These are phyloP conservation scores for Liparis tanakae DNA, from an alignment of 2,797 vertebrate species.

Conservation along the genomic window DNA sequence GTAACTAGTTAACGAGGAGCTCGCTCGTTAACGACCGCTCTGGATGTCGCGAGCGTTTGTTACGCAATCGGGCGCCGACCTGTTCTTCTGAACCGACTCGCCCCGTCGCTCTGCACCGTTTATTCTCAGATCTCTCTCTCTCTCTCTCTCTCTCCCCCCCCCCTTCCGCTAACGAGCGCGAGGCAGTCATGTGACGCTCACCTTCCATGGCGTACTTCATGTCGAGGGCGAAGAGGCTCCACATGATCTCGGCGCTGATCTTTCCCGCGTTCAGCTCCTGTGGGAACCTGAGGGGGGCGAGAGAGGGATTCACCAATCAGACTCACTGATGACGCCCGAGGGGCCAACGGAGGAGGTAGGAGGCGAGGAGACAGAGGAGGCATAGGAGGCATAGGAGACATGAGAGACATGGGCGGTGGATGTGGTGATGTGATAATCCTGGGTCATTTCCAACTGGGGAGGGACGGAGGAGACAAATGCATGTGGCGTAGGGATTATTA, in stretches of 20 bases:
- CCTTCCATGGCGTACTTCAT: slow-evolving; percentile 99
- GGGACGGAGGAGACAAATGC: slow-evolving; percentile 12
- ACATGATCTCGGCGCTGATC: slow-evolving; percentile 94
- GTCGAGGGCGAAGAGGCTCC: slow-evolving; percentile 94
- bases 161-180: neutral
- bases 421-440: slow-evolving; percentile 61
- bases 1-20: neutral
- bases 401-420: slow-evolving; percentile 40
- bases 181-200: slow-evolving; percentile 73
- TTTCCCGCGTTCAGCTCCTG: slow-evolving; percentile 96
- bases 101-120: slow-evolving; percentile 9
- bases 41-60: neutral
- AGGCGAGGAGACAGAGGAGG: no score
- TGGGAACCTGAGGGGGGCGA: slow-evolving; percentile 89
- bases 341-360: no score
- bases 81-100: slow-evolving; percentile 22
- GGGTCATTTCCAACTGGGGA: slow-evolving; percentile 19
- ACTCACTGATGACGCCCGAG: neutral
- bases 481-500: slow-evolving; percentile 3
- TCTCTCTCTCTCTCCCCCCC: no score
- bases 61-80: neutral
- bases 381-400: no score
- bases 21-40: neutral
- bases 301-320: slow-evolving; percentile 68
- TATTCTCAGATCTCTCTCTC: slow-evolving; percentile 8